phyloP scores from a whole-genome alignment of 2,113 vertebrate genomes.

The Carassius carassius region DNA sequence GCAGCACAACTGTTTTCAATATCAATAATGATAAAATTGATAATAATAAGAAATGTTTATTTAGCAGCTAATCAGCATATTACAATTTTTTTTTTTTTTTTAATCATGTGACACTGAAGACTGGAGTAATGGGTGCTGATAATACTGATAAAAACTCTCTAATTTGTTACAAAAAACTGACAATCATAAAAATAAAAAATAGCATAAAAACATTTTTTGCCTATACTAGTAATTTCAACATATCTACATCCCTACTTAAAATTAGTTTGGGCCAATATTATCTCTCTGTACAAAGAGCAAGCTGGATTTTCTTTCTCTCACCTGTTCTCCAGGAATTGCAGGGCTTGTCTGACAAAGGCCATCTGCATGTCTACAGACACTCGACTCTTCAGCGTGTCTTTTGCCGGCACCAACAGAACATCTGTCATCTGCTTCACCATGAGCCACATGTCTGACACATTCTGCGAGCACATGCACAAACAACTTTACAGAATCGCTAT shows the following conservation, averaged over 20 bases:
- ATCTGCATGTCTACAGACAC: conserved; percentile 90
- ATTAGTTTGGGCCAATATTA: neutral
- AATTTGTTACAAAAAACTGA: neutral
- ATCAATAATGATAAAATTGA: neutral
- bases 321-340: conserved; percentile 91
- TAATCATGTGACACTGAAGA: neutral
- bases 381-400: conserved; percentile 87
- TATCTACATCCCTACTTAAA: neutral
- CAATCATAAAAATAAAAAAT: neutral
- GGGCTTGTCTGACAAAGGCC: conserved; percentile 88
- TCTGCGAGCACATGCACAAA: conserved; percentile 72
- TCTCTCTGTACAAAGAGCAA: neutral
- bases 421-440: conserved; percentile 99
- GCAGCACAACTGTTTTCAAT: neutral
- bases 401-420: conserved; percentile 85
- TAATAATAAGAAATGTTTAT: neutral
- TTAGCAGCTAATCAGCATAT: neutral
- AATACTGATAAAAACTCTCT: neutral
- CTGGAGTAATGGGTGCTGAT: neutral
- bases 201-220: too few species aligned
- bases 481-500: neutral
- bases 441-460: conserved; percentile 92
- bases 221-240: neutral
- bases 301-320: conserved; percentile 53
- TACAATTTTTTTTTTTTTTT: too few species aligned